Base-by-base conservation (phyloP, 2,797 vertebrate species). In the Pipistrellus kuhlii region DNA sequence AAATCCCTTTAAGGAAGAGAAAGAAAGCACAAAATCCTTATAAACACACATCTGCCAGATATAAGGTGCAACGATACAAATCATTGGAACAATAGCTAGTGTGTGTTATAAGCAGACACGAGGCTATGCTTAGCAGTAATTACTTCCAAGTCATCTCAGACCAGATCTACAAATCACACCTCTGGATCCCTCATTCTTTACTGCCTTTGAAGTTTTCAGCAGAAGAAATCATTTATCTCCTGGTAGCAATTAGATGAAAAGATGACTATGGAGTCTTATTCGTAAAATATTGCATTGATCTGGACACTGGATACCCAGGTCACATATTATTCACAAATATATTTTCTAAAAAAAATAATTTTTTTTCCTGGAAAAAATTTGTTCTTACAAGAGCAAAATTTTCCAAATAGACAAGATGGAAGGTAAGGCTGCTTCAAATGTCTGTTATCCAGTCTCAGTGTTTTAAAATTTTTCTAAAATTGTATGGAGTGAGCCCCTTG, bases 1-100 rank as follows among this genome's bases (percentile, higher is more conserved):
- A 94, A 92, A 78, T 94, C 21, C n/a, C 84, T 92, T 94, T 81
- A 84, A 97, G 94, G 75, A 23, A 94, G 15, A 90, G 80, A 32
- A 41, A 95, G 87, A 72, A 94, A 89, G 25, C 41, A 66, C 51
- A 92, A 87, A 88, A 89, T 94, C 25, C 62, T 91, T 62, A 72
- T 84, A 95, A 85, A 85, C 57, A 87, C 82, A 68, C 68, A 32
- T 46, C 89, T 30, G 46, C 32, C 87, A 41, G 35, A 44, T 73
- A 68, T 59, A 53, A 78, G 68, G 71, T 69, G 20, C 41, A 95
- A 77, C 78, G 89, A 77, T 35, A 93, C 25, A 78, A 93, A 66
- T 78, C 48, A 84, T n/a, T 64, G 71, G 38, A 94, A 78, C 0
- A 66, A 55, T 35, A 91, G 57, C 68, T 35, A 82, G 8, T n/a